phyloP scores from a whole-genome alignment of 2,888 invertebrate genomes.

The Monoplex corrugatus region DNA sequence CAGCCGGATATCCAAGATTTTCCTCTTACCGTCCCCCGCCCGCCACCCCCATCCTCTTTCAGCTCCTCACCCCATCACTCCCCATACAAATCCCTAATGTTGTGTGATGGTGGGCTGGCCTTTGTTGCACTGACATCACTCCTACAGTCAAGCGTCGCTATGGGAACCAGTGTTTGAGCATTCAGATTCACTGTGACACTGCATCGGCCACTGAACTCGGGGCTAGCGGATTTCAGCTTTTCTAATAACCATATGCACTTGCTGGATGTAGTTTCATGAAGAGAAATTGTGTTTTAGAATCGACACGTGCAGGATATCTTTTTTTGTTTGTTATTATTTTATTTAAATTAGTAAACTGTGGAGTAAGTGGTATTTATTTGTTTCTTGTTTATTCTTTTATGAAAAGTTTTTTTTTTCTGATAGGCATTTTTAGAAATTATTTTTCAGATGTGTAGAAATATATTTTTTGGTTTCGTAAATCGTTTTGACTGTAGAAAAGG shows the following conservation, averaged over 20 bases:
- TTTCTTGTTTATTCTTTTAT: too few species aligned
- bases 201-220: slow-evolving; percentile 3
- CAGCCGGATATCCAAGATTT: background rate
- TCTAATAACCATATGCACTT: background rate
- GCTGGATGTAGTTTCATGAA: too few species aligned
- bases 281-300: too few species aligned
- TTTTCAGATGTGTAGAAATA: too few species aligned
- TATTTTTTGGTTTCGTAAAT: background rate
- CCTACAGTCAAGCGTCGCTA: slow-evolving; percentile 36
- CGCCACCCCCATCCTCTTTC: background rate
- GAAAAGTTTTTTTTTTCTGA: too few species aligned
- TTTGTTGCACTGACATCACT: slow-evolving; percentile 43
- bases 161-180: slow-evolving; percentile 50
- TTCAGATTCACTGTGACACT: slow-evolving; percentile 41
- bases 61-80: background rate
- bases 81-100: background rate
- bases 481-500: background rate
- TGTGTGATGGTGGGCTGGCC: slow-evolving; percentile 4
- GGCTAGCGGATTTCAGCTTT: too few species aligned
- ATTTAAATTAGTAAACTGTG: too few species aligned
- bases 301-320: too few species aligned
- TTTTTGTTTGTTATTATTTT: too few species aligned
- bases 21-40: background rate
- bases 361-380: too few species aligned
- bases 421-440: too few species aligned